These are phyloP conservation scores for Sesia apiformis DNA, from an alignment of 2,888 invertebrate genomes.

Conservation along the genomic window DNA sequence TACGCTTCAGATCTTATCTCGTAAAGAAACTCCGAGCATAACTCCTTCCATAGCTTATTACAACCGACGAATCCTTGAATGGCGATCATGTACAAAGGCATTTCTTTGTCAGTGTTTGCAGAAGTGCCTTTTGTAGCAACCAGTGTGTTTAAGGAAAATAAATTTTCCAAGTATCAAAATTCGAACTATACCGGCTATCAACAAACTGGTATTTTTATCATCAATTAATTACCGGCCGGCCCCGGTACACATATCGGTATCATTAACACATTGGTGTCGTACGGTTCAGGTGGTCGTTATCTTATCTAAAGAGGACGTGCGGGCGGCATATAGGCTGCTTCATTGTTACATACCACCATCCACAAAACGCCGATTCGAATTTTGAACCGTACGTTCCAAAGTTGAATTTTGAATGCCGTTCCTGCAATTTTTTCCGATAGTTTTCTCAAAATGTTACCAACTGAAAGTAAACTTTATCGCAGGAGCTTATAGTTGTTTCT, in stretches of 20 bases:
- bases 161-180: no score
- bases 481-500: slow-evolving; percentile 21
- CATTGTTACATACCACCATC: slow-evolving; percentile 42
- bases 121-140: no score
- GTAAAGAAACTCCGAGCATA: no score
- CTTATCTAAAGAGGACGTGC: slow-evolving; percentile 75
- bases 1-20: no score
- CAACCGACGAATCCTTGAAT: no score
- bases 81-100: no score
- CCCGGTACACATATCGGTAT: slow-evolving; percentile 38
- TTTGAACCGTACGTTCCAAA: slow-evolving; percentile 3
- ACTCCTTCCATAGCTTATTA: no score
- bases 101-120: no score
- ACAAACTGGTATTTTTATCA: slow-evolving; percentile 47
- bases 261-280: slow-evolving; percentile 67
- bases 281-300: slow-evolving; percentile 64
- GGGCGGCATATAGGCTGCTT: slow-evolving; percentile 57
- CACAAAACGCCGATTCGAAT: slow-evolving; percentile 14
- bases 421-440: slow-evolving; percentile 24
- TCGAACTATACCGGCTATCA: neutral
- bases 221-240: slow-evolving; percentile 57
- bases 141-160: no score
- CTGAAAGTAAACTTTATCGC: slow-evolving; percentile 13
- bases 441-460: slow-evolving; percentile 26
- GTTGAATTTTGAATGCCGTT: slow-evolving; percentile 11